Conservation (phyloP, 2,797 vertebrate genomes). For the Euthynnus affinis region DNA sequence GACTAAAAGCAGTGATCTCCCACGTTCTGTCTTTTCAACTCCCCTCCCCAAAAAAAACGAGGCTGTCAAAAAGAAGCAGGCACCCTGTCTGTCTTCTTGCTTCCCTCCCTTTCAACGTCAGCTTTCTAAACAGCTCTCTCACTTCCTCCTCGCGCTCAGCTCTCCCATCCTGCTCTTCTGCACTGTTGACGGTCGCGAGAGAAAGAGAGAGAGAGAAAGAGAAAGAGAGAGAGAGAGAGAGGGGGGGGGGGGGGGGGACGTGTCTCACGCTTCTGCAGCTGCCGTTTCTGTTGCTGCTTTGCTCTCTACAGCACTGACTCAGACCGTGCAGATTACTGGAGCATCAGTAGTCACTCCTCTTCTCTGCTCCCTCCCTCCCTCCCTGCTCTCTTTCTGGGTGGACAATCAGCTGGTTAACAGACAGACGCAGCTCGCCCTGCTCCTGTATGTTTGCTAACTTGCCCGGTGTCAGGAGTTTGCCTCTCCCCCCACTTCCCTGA, state of each 20-base stretch:
- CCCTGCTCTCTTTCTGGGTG: constrained; percentile 58
- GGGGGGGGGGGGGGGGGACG: constrained; percentile 37
- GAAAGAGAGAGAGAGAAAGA: constrained; percentile 25
- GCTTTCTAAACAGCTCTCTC: constrained; percentile 42
- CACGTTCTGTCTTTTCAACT: constrained; percentile 11
- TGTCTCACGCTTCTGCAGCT: constrained; percentile 59
- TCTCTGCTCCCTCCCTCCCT: constrained; percentile 50
- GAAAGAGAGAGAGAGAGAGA: constrained; percentile 19
- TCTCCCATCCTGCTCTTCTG: constrained; percentile 70
- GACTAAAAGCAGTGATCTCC: constrained; percentile 6
- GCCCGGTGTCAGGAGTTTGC: constrained; percentile 42
- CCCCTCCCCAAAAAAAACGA: background rate
- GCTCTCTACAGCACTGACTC: constrained; percentile 71
- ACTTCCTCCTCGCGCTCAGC: constrained; percentile 69
- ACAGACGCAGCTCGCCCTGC: constrained; percentile 62
- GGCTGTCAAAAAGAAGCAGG: constrained; percentile 12
- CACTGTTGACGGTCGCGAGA: constrained; percentile 58
- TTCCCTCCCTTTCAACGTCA: constrained; percentile 23
- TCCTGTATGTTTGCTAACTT: constrained; percentile 48
- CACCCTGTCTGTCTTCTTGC: constrained; percentile 5
- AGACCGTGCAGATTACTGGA: constrained; percentile 72
- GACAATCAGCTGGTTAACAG: constrained; percentile 86
- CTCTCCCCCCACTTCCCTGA: constrained; percentile 39
- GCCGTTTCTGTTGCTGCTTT: constrained; percentile 50
- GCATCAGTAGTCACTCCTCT: constrained; percentile 82